Conservation (phyloP, 2,888 invertebrate species). For the Eutolmus rufibarbis region DNA sequence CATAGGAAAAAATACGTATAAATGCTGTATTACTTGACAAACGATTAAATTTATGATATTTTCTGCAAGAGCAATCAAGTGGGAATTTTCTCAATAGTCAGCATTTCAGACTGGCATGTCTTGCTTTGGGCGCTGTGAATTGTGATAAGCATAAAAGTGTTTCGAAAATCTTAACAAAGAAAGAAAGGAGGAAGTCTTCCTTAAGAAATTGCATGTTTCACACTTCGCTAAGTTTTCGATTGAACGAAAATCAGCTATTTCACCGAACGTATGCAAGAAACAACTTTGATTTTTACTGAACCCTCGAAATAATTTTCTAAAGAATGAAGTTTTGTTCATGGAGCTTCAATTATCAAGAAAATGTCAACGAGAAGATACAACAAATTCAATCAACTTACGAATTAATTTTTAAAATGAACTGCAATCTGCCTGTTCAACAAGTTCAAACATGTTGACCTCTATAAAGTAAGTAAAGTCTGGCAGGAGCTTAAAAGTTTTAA, state of each 20-base stretch:
- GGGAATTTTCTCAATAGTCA: background rate
- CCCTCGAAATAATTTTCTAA: background rate
- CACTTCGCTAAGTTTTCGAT: background rate
- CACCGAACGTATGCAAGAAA: background rate
- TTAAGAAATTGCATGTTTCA: background rate
- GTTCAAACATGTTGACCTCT: too few species aligned
- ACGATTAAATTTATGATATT: background rate
- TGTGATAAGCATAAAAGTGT: background rate
- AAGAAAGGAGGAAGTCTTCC: background rate
- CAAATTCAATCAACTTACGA: too few species aligned
- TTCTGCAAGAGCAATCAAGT: background rate
- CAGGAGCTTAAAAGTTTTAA: background rate
- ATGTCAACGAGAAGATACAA: background rate
- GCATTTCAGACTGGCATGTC: background rate
- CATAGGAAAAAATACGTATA: background rate
- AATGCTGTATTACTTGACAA: background rate
- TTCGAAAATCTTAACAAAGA: background rate
- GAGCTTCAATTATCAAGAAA: background rate
- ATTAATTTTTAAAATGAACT: too few species aligned
- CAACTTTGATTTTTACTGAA: background rate
- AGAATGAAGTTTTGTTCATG: too few species aligned
- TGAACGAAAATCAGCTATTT: background rate
- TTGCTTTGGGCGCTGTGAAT: background rate
- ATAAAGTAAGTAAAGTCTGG: background rate
- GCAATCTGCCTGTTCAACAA: too few species aligned